phyloP scores from a whole-genome alignment of 2,888 invertebrate species.

The Chrysopilus asiliformis region DNA sequence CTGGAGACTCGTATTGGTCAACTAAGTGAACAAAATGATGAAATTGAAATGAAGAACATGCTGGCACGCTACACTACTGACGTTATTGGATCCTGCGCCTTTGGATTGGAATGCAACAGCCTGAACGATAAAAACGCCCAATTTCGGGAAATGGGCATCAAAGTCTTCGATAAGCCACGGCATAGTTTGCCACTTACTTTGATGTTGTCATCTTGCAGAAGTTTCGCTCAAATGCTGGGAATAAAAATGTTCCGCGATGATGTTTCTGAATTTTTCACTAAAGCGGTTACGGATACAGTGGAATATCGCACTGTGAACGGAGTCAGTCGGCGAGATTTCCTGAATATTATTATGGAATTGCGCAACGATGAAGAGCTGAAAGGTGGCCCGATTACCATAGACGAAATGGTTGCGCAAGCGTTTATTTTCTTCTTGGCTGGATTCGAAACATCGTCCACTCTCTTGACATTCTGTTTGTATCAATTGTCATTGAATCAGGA shows the following conservation, averaged over 20 bases:
- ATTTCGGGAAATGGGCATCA: conserved; percentile 24
- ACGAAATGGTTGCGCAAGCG: no score
- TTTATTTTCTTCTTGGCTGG: no score
- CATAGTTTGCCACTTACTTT: background rate
- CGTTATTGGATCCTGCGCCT: conserved; percentile 38
- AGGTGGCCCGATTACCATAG: no score
- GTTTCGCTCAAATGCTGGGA: background rate
- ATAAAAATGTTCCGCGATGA: conserved; percentile 20
- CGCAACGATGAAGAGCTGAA: no score
- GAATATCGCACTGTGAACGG: conserved; percentile 29
- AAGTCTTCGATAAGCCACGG: conserved; percentile 8
- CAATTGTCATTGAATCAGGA: no score
- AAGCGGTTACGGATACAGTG: conserved; percentile 30
- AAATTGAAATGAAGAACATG: conserved; percentile 35
- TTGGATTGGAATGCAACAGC: conserved; percentile 38
- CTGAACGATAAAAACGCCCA: conserved; percentile 30
- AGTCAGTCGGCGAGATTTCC: conserved; percentile 37
- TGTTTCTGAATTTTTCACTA: conserved; percentile 23
- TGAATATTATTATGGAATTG: conserved; percentile 41
- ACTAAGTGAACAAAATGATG: background rate
- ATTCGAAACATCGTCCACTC: no score
- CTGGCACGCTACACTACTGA: conserved; percentile 38
- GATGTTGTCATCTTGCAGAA: background rate
- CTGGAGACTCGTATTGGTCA: conserved; percentile 18
- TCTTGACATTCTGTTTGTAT: no score